Evolutionary conservation across 2,888 invertebrate species (phyloP).

Genomic region (Nephrotoma guestfalica): DNA sequence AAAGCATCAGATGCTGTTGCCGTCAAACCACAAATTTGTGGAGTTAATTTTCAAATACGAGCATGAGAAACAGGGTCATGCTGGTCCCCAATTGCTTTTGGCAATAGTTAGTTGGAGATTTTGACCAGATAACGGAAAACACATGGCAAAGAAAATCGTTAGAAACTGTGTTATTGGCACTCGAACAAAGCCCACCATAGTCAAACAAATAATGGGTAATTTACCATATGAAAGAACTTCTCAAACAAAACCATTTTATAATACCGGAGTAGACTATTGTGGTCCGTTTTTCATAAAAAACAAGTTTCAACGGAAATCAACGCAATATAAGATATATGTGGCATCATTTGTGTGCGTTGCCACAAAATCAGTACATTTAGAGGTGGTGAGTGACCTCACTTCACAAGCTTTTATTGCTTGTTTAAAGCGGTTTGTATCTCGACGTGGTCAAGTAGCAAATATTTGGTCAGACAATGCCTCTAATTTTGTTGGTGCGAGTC

Average conservation of each 20-base stretch:
- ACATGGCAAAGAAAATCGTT: not conserved
- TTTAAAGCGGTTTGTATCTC: not conserved
- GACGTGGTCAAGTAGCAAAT: not conserved
- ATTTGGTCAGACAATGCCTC: too few relatives aligned
- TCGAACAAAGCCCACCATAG: not conserved
- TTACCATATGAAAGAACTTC: constrained; percentile 1
- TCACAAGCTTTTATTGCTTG: not conserved
- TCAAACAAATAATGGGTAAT: constrained; percentile 5
- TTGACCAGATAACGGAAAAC: not conserved
- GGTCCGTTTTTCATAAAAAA: not conserved
- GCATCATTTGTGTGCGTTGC: constrained; percentile 8
- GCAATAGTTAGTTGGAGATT: not conserved
- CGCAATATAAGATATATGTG: constrained; percentile 8
- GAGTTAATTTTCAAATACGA: constrained; percentile 1
- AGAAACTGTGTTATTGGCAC: not conserved
- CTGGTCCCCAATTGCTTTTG: constrained; percentile 1
- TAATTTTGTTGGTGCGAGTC: too few relatives aligned
- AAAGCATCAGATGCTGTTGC: not conserved
- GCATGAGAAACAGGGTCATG: constrained; percentile 5
- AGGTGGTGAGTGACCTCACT: constrained; percentile 7
- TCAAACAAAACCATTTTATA: constrained; percentile 9
- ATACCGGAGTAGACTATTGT: constrained; percentile 12
- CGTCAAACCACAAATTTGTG: constrained; percentile 1
- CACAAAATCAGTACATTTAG: constrained; percentile 9
- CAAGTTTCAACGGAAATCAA: not conserved